A percentile compares a stretch with the other conserved stretches of the same genome.
Evolutionary conservation across 2,888 invertebrate genomes (phyloP).

Genomic region (Acanthosoma haemorrhoidale): DNA sequence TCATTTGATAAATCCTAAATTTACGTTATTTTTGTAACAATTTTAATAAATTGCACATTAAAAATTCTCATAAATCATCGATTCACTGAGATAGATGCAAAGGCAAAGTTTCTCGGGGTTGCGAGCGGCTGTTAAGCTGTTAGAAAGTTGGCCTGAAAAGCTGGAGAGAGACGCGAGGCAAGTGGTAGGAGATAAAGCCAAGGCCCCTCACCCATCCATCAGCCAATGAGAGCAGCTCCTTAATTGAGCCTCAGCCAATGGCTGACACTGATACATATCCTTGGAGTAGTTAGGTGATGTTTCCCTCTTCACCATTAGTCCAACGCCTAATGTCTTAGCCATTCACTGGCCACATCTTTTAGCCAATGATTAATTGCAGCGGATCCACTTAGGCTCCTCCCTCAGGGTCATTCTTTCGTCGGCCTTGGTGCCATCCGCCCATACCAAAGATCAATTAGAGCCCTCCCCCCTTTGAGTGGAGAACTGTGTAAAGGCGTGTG

Average conservation of each 20-base stretch:
- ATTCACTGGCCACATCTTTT: slow-evolving; percentile 27
- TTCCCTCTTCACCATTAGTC: neutral
- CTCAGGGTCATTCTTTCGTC: neutral
- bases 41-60: no score
- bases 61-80: no score
- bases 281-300: neutral
- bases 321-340: slow-evolving; percentile 25
- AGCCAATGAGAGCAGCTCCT: slow-evolving; percentile 24
- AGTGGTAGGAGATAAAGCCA: slow-evolving; percentile 15
- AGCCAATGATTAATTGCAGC: slow-evolving; percentile 16
- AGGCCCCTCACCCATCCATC: slow-evolving; percentile 23
- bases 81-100: no score
- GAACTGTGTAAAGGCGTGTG: neutral
- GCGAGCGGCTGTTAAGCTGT: no score
- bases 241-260: slow-evolving; percentile 28
- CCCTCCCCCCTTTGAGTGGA: neutral
- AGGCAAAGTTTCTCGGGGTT: no score
- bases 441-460: slow-evolving; percentile 5
- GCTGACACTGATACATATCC: slow-evolving; percentile 29
- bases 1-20: no score
- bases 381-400: neutral
- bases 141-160: no score
- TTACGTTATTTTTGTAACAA: no score
- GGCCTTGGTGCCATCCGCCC: neutral
- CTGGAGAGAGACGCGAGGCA: no score